Evolutionary conservation across 2,888 invertebrate species (phyloP).

Genomic region (Tenthredo livida): DNA sequence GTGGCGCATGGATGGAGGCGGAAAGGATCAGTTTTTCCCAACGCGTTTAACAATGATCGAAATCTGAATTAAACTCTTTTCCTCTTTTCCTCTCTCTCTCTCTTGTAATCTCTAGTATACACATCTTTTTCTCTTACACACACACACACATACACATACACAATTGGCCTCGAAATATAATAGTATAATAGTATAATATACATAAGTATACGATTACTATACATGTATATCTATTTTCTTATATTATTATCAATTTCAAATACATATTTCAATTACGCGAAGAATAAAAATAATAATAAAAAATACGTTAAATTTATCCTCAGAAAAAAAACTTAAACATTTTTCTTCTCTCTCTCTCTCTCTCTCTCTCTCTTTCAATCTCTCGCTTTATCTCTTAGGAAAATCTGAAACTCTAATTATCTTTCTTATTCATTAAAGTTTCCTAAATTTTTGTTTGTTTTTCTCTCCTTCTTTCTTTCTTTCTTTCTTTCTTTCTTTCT

Average conservation of each 20-base stretch:
- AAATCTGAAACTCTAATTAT: background rate
- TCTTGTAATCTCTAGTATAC: conserved; percentile 29
- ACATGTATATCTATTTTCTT: background rate
- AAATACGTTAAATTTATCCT: background rate
- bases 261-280: background rate
- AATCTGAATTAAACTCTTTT: background rate
- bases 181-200: conserved; percentile 33
- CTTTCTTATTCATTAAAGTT: background rate
- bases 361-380: background rate
- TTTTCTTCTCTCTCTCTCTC: background rate
- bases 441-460: background rate
- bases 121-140: conserved; percentile 19
- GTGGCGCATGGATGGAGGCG: background rate
- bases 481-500: background rate
- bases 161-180: conserved; percentile 39
- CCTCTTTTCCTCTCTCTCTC: conserved; percentile 49
- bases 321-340: background rate
- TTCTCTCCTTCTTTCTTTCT: background rate
- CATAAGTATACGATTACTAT: conserved; percentile 52
- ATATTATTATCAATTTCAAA: background rate
- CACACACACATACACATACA: too few species aligned
- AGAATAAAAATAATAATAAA: background rate
- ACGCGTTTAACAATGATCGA: background rate
- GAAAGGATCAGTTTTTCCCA: background rate
- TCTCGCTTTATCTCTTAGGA: background rate